These are phyloP conservation scores for Etheostoma cragini DNA, from an alignment of 2,113 vertebrate genomes.

Conservation along the genomic window DNA sequence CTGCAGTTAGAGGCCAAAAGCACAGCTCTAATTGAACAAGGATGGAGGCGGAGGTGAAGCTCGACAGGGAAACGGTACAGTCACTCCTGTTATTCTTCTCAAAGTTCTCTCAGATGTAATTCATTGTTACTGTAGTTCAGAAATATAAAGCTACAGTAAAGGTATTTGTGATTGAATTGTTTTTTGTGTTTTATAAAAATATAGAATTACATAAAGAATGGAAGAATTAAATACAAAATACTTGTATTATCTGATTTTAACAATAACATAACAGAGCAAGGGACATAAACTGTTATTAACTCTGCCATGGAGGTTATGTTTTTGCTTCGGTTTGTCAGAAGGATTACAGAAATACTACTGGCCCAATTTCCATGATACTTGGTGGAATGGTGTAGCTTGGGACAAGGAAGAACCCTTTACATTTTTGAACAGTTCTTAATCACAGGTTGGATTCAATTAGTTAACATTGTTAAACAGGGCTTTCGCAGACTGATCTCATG, in stretches of 20 bases:
- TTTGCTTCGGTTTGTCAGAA: no score
- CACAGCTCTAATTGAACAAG: neutral
- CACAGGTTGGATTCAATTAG: no score
- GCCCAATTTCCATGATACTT: no score
- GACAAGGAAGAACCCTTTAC: no score
- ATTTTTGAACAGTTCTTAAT: no score
- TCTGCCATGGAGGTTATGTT: no score
- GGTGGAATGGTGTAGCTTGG: no score
- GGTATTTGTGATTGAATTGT: neutral
- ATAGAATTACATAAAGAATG: neutral
- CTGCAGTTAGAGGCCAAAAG: slow-evolving; percentile 22
- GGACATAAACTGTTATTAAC: no score
- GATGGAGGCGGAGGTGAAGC: slow-evolving; percentile 3
- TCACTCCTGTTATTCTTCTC: neutral
- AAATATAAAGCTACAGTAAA: neutral
- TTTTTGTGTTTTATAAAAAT: neutral
- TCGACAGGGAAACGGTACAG: neutral
- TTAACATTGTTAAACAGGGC: no score
- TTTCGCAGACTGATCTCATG: no score
- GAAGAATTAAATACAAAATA: neutral
- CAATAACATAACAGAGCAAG: neutral
- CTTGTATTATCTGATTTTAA: neutral
- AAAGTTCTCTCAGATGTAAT: neutral
- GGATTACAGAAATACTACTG: no score
- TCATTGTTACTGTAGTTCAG: neutral